These are phyloP conservation scores for Etheostoma cragini DNA, from an alignment of 2,113 vertebrate genomes.

Conservation along the genomic window DNA sequence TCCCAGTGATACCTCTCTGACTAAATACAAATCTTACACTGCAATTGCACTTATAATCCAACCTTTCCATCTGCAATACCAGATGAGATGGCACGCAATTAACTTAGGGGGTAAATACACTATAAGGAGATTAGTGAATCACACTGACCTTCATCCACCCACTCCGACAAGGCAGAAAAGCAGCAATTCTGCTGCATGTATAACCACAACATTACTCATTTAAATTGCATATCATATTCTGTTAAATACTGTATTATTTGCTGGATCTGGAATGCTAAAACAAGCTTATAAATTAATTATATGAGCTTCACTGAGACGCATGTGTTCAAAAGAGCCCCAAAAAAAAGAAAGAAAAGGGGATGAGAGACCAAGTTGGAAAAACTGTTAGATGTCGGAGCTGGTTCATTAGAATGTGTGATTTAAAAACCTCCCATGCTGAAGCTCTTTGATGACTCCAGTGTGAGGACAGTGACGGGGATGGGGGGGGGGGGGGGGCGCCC, in stretches of 20 bases:
- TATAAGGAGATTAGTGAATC: conserved; percentile 64
- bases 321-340: conserved; percentile 30
- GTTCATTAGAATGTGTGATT: conserved; percentile 53
- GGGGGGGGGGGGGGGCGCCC: not conserved
- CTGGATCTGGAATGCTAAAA: conserved; percentile 54
- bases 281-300: conserved; percentile 72
- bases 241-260: conserved; percentile 70
- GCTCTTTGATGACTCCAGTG: conserved; percentile 59
- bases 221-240: conserved; percentile 57
- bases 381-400: conserved; percentile 3
- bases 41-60: conserved; percentile 70
- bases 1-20: conserved; percentile 15
- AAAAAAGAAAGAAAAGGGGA: conserved; percentile 33
- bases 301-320: conserved; percentile 31
- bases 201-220: conserved; percentile 47
- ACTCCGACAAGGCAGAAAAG: conserved; percentile 34
- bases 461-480: conserved; percentile 5
- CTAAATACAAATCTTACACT: conserved; percentile 43
- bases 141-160: conserved; percentile 58
- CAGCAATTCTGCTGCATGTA: conserved; percentile 28
- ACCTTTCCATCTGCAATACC: conserved; percentile 69
- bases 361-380: conserved; percentile 2
- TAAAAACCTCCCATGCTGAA: conserved; percentile 45
- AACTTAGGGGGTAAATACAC: conserved; percentile 62
- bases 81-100: conserved; percentile 72